Base-by-base conservation (phyloP, 2,797 vertebrate species). In the Chlorospingus flavigularis region DNA sequence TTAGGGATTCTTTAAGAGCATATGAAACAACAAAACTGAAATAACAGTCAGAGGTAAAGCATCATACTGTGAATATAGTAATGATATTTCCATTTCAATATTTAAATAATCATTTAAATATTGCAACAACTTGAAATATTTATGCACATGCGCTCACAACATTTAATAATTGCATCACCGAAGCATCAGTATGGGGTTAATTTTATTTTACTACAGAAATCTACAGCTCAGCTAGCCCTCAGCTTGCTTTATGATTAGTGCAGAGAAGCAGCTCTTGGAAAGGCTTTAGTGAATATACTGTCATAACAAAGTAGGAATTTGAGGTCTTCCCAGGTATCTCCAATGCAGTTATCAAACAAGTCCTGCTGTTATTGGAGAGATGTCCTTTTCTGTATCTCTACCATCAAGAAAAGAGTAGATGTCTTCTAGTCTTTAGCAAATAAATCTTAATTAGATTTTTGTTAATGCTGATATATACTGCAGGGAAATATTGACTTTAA, bases 371-470 rank as follows among this genome's bases (percentile, higher is more conserved):
- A 78, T 33, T 80, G 42, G 74, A 35, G n/a, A 83, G 21, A 33
- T 54, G 12, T 42, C 60, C 43, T 80, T 53, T 20, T 62, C 35
- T 61, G 16, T 54, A 31, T 45, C 21, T 86, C 25, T 50, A 11
- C 11, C 7, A 65, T 72, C 1, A 1, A 9, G 4, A 88, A 63
- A 77, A 45, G 14, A 18, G 19, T 39, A 84, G 42, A 50, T 75
- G 19, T 40, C 17, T 86, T 83, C 53, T 73, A 85, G 81, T 66
- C 30, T 84, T 92, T 42, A 54, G 50, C 33, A 94, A 79, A 72
- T 54, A 91, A 86, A 83, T 65, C 20, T 68, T 88, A 65, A 88
- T 75, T 90, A 78, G 37, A 60, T 81, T 91, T 94, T 82, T 93
- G 14, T 57, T 90, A 90, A 78, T 81, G 70, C 17, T 77, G 43